Evolutionary conservation across 2,113 vertebrate genomes (phyloP).

Genomic region (Festucalex cinctus): DNA sequence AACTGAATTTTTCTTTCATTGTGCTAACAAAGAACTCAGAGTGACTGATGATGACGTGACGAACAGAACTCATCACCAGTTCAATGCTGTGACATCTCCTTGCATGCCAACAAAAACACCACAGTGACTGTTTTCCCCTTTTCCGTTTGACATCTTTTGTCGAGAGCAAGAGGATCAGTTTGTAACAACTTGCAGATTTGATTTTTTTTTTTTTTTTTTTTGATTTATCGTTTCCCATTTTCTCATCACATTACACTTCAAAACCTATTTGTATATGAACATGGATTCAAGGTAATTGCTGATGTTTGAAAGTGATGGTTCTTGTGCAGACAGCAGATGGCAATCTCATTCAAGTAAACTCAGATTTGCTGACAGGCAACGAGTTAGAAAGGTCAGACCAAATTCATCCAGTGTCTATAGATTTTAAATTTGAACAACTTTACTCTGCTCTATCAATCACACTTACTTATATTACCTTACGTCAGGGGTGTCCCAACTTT

Average conservation of each 20-base stretch:
- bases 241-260: background rate
- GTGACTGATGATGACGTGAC: conserved; percentile 46
- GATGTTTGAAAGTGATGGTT: background rate
- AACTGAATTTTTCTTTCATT: conserved; percentile 7
- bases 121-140: background rate
- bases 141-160: background rate
- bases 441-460: too few relatives aligned
- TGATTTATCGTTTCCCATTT: background rate
- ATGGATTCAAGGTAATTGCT: background rate
- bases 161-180: background rate
- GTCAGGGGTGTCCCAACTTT: too few relatives aligned
- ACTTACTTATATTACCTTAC: too few relatives aligned
- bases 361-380: background rate
- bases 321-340: conserved; percentile 51
- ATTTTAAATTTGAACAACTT: background rate
- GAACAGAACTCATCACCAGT: conserved; percentile 41
- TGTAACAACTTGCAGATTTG: background rate
- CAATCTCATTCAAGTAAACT: conserved; percentile 28
- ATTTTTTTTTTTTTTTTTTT: background rate
- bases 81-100: conserved; percentile 52
- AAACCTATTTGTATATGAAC: background rate
- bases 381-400: background rate
- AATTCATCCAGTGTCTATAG: background rate
- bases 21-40: conserved; percentile 38
- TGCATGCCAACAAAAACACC: conserved; percentile 18